A percentile compares a stretch with the other conserved stretches of the same genome.
Evolutionary conservation across 2,113 vertebrate genomes (phyloP).

Genomic region (Suncus etruscus): DNA sequence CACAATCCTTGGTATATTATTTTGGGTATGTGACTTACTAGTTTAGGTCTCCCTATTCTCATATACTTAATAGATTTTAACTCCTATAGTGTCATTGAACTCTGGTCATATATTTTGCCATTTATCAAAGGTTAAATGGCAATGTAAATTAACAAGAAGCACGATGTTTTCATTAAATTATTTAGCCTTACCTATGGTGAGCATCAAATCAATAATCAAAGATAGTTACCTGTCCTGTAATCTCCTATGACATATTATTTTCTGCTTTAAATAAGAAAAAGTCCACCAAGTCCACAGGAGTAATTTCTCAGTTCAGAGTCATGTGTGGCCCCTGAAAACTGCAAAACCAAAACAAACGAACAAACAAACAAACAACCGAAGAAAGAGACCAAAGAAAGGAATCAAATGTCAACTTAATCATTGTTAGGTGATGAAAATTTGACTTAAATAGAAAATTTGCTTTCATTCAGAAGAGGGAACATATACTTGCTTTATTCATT

Average conservation of each 20-base stretch:
- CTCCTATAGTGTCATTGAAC: background rate
- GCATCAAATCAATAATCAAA: conserved; percentile 31
- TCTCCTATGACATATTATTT: background rate
- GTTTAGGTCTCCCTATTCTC: background rate
- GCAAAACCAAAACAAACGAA: too few species aligned
- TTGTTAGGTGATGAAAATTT: conserved; percentile 34
- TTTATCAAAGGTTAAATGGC: background rate
- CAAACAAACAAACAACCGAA: too few species aligned
- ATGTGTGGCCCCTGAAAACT: too few species aligned
- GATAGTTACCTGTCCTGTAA: background rate
- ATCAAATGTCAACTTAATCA: background rate
- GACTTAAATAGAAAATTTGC: conserved; percentile 64
- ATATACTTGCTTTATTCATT: conserved; percentile 13
- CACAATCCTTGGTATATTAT: background rate
- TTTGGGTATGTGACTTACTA: conserved; percentile 15
- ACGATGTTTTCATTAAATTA: conserved; percentile 45
- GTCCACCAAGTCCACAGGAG: too few species aligned
- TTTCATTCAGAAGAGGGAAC: conserved; percentile 50
- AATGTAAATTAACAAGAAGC: background rate
- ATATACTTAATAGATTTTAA: background rate
- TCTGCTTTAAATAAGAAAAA: background rate
- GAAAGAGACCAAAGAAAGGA: conserved; percentile 19
- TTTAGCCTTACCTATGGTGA: conserved; percentile 1
- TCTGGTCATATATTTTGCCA: background rate
- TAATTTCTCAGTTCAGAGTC: too few species aligned